phyloP scores from a whole-genome alignment of 2,113 vertebrate species.

The Apteryx mantelli region DNA sequence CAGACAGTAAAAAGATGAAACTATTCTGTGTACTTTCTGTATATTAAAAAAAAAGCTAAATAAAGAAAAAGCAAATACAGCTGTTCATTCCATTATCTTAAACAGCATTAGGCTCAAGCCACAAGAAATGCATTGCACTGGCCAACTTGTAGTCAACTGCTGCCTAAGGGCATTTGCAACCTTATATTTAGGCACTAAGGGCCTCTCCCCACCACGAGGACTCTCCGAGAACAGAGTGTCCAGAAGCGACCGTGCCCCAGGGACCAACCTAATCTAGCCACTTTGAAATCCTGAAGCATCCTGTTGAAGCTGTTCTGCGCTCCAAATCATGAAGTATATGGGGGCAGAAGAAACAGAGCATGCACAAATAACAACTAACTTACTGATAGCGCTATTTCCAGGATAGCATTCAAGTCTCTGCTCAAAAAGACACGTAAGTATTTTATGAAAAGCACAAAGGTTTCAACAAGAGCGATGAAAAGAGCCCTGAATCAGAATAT shows the following conservation, averaged over 20 bases:
- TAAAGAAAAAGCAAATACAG: not conserved
- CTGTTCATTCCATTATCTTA: not conserved
- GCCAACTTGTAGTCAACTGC: not conserved
- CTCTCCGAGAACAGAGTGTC: not conserved
- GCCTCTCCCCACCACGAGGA: not conserved
- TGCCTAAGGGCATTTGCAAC: not conserved
- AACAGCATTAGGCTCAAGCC: not conserved
- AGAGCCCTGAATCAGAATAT: not conserved
- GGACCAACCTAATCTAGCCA: not conserved
- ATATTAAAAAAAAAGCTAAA: not conserved
- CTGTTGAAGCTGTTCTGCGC: not conserved
- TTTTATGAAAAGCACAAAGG: not conserved
- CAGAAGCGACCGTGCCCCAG: not conserved
- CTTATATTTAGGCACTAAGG: not conserved
- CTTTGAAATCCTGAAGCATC: not conserved
- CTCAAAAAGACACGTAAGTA: not conserved
- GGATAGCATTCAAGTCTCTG: not conserved
- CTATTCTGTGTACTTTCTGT: not conserved
- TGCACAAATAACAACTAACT: not conserved
- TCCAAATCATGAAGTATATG: not conserved
- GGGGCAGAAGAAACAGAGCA: not conserved
- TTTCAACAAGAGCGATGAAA: not conserved
- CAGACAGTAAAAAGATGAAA: not conserved
- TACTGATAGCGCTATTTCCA: not conserved
- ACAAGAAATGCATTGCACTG: not conserved